These are phyloP conservation scores for Catostylus mosaicus DNA, from an alignment of 30 jellyfish, hydroid and myxozoan genomes.

Conservation along the genomic window DNA sequence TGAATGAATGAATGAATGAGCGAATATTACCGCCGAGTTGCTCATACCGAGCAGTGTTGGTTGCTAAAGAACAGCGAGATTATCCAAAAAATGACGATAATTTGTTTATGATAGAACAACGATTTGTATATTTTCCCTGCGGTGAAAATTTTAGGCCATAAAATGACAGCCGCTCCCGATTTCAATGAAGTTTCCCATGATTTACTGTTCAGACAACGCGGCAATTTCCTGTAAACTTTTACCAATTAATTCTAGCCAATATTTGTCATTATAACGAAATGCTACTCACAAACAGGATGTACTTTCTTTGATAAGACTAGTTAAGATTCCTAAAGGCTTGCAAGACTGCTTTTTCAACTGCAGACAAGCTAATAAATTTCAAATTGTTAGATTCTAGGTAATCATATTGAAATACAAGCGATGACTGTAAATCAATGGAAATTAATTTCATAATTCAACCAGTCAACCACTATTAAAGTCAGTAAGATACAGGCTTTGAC, in stretches of 20 bases:
- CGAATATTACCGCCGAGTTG: too few relatives aligned
- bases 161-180: neutral
- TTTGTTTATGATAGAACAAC: neutral
- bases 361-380: neutral
- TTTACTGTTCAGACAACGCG: neutral
- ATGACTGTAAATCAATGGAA: too few relatives aligned
- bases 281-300: neutral
- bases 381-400: too few relatives aligned
- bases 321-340: neutral
- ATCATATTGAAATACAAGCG: too few relatives aligned
- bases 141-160: neutral
- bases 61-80: too few relatives aligned
- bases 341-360: neutral
- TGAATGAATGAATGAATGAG: too few relatives aligned
- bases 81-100: neutral
- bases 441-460: too few relatives aligned
- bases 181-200: neutral
- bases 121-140: neutral
- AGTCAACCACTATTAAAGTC: too few relatives aligned
- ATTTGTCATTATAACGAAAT: neutral
- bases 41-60: too few relatives aligned
- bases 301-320: neutral
- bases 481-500: too few relatives aligned
- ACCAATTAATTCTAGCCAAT: neutral
- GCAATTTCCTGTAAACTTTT: slow-evolving; percentile 3